Evolutionary conservation across 2,113 vertebrate genomes (phyloP), one percentile per base, ranked within the genome.

Genomic region (Lepisosteus oculatus): DNA sequence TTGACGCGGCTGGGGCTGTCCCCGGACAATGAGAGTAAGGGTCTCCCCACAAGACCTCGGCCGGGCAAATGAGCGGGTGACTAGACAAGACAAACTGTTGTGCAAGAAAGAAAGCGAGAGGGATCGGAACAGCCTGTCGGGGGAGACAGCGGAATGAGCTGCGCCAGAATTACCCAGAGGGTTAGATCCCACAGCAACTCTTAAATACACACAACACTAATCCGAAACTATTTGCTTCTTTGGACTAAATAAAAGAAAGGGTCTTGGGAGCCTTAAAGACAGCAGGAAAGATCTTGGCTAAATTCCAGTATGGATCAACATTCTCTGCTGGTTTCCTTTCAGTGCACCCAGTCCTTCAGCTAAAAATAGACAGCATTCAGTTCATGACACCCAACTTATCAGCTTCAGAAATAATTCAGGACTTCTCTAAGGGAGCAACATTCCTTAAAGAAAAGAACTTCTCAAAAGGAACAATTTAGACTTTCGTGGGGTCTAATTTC

Each of bases 291-390:
- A 67, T 29, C 74, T 73, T 82, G 74, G 74, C 74, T 77, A 68
- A 64, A 82, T 80, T 85, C 80, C 72, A 65, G 15, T 3, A 0
- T 7, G 64, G 72, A 78, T 75, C 14, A 72, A 72, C 76, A 78
- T 71, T 77, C 71, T 67, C 67, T 63, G 54, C n/a, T 7, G 11
- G 43, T 17, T 68, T 8, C 43, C 43, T 56, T 15, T 8, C 45
- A 0, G 1, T 42, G 43, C 41, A 7, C 57, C 9, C 7, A 69
- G 69, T 68, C 70, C 70, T 63, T 55, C 57, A 44, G 66, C 78
- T 79, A 68, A 64, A 78, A 83, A 78, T 79, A 72, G 29, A 29
- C 29, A 29, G 45, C 61, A 13, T 29, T 3, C 14, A 61, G 76
- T 67, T 44, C 43, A 72, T 42, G 3, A 13, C 72, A 77, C 17